These are phyloP conservation scores for Oryzias curvinotus DNA, from an alignment of 2,113 vertebrate species.

Conservation along the genomic window DNA sequence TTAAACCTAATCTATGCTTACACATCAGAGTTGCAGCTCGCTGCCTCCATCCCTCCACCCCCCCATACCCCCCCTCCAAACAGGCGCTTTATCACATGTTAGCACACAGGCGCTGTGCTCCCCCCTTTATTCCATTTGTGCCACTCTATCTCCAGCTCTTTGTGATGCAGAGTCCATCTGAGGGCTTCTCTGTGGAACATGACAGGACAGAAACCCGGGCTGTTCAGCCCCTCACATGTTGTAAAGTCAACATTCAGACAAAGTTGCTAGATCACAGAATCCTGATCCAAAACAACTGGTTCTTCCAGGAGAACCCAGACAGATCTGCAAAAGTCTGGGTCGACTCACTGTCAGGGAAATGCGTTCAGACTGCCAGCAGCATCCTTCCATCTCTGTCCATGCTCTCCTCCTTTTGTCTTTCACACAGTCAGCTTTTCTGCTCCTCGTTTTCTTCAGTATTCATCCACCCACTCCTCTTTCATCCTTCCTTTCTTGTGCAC, in stretches of 20 bases:
- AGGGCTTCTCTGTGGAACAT: slow-evolving; percentile 29
- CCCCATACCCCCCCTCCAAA: slow-evolving; percentile 28
- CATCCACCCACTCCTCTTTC: slow-evolving; percentile 27
- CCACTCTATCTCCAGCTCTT: slow-evolving; percentile 9
- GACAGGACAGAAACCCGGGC: slow-evolving; percentile 29
- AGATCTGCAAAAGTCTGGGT: background rate
- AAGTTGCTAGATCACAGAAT: background rate
- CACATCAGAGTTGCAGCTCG: slow-evolving; percentile 48
- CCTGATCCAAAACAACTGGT: background rate
- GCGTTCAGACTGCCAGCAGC: background rate
- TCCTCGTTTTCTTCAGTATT: background rate
- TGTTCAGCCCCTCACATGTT: background rate
- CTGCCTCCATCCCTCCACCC: slow-evolving; percentile 10
- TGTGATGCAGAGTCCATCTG: slow-evolving; percentile 36
- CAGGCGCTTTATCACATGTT: slow-evolving; percentile 54
- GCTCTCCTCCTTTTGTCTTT: background rate
- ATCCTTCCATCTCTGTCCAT: background rate
- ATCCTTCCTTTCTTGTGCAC: slow-evolving; percentile 28
- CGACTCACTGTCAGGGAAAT: background rate
- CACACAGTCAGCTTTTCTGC: slow-evolving; percentile 5
- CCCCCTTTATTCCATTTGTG: slow-evolving; percentile 46
- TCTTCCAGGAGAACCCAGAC: no score
- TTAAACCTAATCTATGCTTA: slow-evolving; percentile 60
- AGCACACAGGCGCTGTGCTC: slow-evolving; percentile 49
- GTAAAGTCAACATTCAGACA: no score